Percentiles rank a stretch among this genome's conserved stretches.
phyloP scores from a whole-genome alignment of 2,113 vertebrate species.

The Lycocorax pyrrhopterus region DNA sequence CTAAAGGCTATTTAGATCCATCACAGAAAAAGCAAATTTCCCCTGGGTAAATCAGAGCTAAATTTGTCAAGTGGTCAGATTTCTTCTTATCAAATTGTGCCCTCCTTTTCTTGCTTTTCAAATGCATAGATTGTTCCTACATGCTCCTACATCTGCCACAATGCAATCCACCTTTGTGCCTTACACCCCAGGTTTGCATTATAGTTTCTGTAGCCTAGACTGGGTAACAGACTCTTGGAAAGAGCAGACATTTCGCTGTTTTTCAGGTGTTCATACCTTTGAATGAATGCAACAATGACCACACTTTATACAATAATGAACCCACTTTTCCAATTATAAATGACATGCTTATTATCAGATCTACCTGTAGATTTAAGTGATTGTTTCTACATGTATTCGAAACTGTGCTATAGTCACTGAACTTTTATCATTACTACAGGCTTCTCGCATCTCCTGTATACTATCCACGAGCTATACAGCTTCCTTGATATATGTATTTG shows the following conservation, averaged over 20 bases:
- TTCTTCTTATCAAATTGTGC: neutral
- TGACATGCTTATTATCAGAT: neutral
- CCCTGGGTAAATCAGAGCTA: neutral
- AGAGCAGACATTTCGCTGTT: neutral
- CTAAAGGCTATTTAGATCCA: neutral
- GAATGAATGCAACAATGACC: neutral
- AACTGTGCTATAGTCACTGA: neutral
- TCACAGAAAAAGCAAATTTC: neutral
- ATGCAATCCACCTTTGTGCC: neutral
- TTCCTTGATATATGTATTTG: neutral
- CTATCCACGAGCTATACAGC: neutral
- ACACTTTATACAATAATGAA: neutral
- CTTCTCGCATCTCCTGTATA: neutral
- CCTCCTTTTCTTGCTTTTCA: neutral
- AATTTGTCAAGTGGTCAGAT: neutral
- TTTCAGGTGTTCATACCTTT: neutral
- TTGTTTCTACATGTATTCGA: neutral
- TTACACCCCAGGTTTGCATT: neutral
- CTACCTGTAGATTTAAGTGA: neutral
- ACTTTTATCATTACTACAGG: neutral
- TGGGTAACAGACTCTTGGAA: neutral
- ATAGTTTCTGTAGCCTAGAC: neutral
- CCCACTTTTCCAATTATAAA: neutral
- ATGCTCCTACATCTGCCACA: neutral
- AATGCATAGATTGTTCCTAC: neutral